phyloP scores from a whole-genome alignment of 1,140 invertebrate species.

The Saxidomus purpurata region DNA sequence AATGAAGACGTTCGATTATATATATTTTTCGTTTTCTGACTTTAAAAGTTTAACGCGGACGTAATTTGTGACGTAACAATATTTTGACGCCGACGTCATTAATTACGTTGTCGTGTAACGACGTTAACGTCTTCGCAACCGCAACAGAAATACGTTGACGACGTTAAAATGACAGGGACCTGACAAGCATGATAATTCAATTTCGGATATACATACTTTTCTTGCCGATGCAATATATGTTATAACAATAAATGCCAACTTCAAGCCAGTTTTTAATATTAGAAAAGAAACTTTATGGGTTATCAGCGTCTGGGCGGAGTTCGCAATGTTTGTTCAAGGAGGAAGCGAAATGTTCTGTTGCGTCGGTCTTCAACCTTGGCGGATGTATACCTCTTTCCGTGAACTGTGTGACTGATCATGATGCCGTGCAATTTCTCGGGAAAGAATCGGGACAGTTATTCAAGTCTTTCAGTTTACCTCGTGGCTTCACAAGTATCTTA shows the following conservation, averaged over 20 bases:
- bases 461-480: conserved; percentile 18
- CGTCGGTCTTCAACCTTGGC: not conserved
- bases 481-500: conserved; percentile 14
- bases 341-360: not conserved
- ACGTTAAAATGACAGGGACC: not conserved
- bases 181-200: not conserved
- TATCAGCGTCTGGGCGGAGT: not conserved
- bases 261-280: conserved; percentile 28
- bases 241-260: conserved; percentile 2
- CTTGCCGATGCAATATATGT: not conserved
- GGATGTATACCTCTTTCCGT: not conserved
- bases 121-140: not conserved
- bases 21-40: no score
- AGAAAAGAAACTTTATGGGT: not conserved
- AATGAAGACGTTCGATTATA: no score
- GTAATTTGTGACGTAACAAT: no score
- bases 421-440: not conserved
- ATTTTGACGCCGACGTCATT: not conserved
- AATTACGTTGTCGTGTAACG: not conserved
- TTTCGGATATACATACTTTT: not conserved
- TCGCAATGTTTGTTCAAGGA: not conserved
- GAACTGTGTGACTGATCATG: not conserved
- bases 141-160: not conserved
- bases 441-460: conserved; percentile 32
- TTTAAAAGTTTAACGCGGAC: no score